Base-by-base conservation (phyloP, 2,888 invertebrate species). In the Drosophila pseudotalamancana region DNA sequence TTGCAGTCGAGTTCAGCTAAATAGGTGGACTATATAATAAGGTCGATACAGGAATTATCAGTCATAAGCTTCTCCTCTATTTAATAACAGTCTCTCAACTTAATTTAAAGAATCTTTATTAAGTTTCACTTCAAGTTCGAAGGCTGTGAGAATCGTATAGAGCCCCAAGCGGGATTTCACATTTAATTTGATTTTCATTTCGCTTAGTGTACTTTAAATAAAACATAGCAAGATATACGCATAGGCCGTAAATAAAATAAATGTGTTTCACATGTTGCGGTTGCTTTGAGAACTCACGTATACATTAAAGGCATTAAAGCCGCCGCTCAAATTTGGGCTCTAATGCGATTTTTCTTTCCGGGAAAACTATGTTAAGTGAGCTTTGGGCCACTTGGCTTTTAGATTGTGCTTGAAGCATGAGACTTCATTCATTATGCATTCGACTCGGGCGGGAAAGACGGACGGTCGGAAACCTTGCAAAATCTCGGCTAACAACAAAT, bases 371-470 rank as follows among this genome's bases (percentile, higher is more conserved):
- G 63, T 45, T 62, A 56, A 35, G n/a, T n/a, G n/a, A n/a, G 50
- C 48, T 53, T 56, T 9, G 18, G 12, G 61, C 45, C 55, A 65
- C 64, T 70, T 50, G 49, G 40, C 49, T 48, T 34, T 51, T 27
- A 43, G 61, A 11, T 57, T 46, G 50, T 18, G 51, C 9, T 12
- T 16, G 14, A 8, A 19, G 27, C 27, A 11, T 42, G 34, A 42
- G 29, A 25, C 50, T 46, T 65, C 31, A 57, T 71, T 71, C 66
- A 71, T 71, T 71, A 65, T 68, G 60, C 53, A 62, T 54, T 42
- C 64, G 35, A 8, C 40, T 8, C 11, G 43, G 29, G 6, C 12
- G 25, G 4, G 12, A 29, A 43, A 43, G 40, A 42, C 16, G 14
- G 29, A 1, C 11, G 14, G 8, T 3, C 8, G 19, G 27, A 8